These are phyloP conservation scores for Eidolon helvum DNA, from an alignment of 2,113 vertebrate genomes.

Conservation along the genomic window DNA sequence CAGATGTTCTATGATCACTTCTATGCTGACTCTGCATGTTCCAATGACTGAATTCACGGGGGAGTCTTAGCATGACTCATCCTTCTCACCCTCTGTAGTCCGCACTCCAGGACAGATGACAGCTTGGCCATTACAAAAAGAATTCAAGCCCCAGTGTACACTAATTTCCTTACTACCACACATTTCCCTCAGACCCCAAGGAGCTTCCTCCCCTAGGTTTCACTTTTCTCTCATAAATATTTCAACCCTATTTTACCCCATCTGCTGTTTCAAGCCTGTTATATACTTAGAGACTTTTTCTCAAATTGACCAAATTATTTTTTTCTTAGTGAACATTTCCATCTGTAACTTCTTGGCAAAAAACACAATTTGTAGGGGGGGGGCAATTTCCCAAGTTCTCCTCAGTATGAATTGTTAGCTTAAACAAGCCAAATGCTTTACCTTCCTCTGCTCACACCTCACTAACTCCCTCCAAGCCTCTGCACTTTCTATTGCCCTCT, in stretches of 20 bases:
- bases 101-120: background rate
- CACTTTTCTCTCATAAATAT: background rate
- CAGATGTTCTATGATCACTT: background rate
- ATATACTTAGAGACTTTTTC: background rate
- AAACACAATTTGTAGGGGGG: background rate
- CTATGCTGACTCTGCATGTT: background rate
- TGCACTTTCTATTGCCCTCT: background rate
- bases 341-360: background rate
- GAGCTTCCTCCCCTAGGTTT: background rate
- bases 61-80: rapidly evolving
- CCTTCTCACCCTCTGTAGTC: background rate
- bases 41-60: background rate
- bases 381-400: background rate
- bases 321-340: background rate
- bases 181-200: background rate
- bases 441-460: background rate
- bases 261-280: background rate
- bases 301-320: background rate
- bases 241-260: background rate
- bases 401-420: background rate
- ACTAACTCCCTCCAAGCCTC: background rate
- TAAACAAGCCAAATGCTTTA: background rate
- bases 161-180: background rate
- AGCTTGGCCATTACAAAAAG: background rate
- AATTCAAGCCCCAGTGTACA: background rate